These are phyloP conservation scores for Triplophysa dalaica DNA, from an alignment of 2,113 vertebrate species.

Conservation along the genomic window DNA sequence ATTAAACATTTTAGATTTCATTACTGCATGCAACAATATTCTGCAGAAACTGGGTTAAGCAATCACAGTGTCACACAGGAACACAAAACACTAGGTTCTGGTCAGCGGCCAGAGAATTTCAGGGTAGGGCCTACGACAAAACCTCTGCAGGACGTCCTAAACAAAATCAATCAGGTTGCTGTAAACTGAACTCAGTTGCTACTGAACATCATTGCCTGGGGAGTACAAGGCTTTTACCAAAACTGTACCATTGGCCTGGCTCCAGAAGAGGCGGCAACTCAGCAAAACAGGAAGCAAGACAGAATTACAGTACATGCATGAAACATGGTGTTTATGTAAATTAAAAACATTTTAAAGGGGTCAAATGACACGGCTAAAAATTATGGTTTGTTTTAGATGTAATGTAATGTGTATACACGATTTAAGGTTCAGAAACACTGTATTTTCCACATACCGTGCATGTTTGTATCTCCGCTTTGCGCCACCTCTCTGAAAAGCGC, in stretches of 20 bases:
- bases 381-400: too few species aligned
- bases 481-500: too few species aligned
- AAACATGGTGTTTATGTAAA: neutral
- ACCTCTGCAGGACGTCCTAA: neutral
- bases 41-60: conserved; percentile 9
- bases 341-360: neutral
- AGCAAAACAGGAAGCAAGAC: neutral
- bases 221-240: neutral
- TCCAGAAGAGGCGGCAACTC: conserved; percentile 25
- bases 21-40: neutral
- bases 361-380: too few species aligned
- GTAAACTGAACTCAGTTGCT: neutral
- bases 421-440: too few species aligned
- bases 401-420: too few species aligned
- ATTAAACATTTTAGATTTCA: neutral
- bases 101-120: conserved; percentile 22
- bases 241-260: conserved; percentile 16
- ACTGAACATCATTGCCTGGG: neutral
- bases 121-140: conserved; percentile 2
- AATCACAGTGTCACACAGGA: conserved; percentile 5
- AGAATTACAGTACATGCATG: neutral
- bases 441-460: too few species aligned
- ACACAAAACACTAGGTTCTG: conserved; percentile 18
- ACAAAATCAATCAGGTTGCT: neutral
- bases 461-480: too few species aligned